A percentile compares a stretch with the other conserved stretches of the same genome.
phyloP scores from a whole-genome alignment of 2,113 vertebrate species.

The Heteronetta atricapilla region DNA sequence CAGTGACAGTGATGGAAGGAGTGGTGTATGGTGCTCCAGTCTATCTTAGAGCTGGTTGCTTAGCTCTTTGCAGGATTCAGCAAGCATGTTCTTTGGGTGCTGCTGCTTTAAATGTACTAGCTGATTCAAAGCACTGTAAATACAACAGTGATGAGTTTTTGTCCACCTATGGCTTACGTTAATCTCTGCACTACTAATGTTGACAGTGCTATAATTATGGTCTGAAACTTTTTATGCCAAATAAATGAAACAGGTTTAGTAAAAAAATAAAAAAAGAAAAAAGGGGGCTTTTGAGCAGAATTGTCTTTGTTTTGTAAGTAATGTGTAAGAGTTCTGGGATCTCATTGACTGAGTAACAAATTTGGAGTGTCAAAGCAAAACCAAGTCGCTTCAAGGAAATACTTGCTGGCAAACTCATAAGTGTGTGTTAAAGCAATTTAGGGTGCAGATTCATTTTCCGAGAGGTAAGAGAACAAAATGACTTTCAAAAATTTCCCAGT shows the following conservation, averaged over 20 bases:
- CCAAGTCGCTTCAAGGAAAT: neutral
- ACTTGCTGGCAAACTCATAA: neutral
- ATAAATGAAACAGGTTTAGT: neutral
- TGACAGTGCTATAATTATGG: neutral
- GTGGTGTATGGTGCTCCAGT: neutral
- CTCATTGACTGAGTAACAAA: neutral
- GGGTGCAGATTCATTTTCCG: neutral
- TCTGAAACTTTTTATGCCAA: neutral
- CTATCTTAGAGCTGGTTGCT: neutral
- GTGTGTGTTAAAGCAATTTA: neutral
- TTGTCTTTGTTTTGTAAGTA: neutral
- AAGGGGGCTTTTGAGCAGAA: neutral
- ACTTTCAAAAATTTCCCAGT: neutral
- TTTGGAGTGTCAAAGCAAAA: neutral
- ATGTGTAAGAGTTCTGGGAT: neutral
- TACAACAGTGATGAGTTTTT: neutral
- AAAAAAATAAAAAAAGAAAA: neutral
- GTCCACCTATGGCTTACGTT: neutral
- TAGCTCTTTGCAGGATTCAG: neutral
- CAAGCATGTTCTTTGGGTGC: neutral
- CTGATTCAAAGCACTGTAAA: neutral
- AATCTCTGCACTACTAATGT: neutral
- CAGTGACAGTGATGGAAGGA: neutral
- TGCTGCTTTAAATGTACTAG: neutral
- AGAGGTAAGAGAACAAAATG: neutral